A percentile compares a stretch with the other conserved stretches of the same genome.
Conservation (phyloP, 2,888 invertebrate genomes). For the Carabus problematicus region DNA sequence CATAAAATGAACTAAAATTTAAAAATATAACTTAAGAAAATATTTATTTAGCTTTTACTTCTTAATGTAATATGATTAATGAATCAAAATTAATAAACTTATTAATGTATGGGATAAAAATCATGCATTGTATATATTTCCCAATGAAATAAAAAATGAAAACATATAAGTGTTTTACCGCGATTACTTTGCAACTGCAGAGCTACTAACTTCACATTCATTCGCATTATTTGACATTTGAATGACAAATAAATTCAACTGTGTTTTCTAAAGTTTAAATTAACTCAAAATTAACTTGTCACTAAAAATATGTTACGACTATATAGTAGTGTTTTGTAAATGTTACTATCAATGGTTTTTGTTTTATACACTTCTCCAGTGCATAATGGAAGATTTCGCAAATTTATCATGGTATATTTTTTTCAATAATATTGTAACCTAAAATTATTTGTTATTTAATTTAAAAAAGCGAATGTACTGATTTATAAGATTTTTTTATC, state of each 20-base stretch:
- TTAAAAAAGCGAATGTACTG: background rate
- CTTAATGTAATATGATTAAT: no score
- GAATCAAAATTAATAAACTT: no score
- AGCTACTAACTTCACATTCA: background rate
- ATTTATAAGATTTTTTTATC: slow-evolving; percentile 15
- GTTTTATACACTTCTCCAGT: background rate
- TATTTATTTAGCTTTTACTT: no score
- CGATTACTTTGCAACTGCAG: no score
- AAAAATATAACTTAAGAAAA: background rate
- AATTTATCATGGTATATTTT: slow-evolving; percentile 22
- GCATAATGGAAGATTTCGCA: slow-evolving; percentile 23
- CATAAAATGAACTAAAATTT: background rate
- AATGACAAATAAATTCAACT: background rate
- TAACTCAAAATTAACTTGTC: no score
- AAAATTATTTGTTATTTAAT: slow-evolving; percentile 8
- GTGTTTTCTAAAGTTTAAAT: background rate
- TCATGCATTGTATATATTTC: no score
- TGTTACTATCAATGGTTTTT: background rate
- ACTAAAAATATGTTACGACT: no score
- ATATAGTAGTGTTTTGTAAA: background rate
- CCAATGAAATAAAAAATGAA: no score
- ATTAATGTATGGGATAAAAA: no score
- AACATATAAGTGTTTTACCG: no score
- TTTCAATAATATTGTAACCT: background rate
- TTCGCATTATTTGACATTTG: background rate